phyloP scores from a whole-genome alignment of 2,888 invertebrate species.

The Pogonocherus hispidulus region DNA sequence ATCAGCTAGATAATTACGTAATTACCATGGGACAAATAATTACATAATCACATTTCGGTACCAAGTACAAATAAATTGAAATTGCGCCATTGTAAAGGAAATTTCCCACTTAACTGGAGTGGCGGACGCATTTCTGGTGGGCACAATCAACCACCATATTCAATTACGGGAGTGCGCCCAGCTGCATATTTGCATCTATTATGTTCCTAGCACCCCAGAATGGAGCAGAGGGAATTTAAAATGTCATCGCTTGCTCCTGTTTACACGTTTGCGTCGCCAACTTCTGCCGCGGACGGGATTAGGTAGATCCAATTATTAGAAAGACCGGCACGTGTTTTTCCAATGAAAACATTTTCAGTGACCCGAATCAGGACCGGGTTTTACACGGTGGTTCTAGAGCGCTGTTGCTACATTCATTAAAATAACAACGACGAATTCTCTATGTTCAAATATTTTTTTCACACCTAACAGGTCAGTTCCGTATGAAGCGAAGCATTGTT shows the following conservation, averaged over 20 bases:
- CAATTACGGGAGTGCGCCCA: conserved; percentile 40
- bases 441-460: no score
- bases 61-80: conserved; percentile 21
- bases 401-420: no score
- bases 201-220: conserved; percentile 10
- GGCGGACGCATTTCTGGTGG: conserved; percentile 7
- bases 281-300: conserved; percentile 6
- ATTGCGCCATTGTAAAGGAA: conserved; percentile 20
- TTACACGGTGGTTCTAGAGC: no score
- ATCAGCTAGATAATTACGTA: not conserved
- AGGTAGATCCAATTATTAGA: conserved; percentile 16
- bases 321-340: conserved; percentile 11
- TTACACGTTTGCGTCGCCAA: conserved; percentile 23
- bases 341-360: not conserved
- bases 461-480: no score
- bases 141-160: conserved; percentile 27
- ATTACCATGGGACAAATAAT: not conserved
- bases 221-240: conserved; percentile 29
- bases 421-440: no score
- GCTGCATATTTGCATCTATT: conserved; percentile 42
- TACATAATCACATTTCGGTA: conserved; percentile 9
- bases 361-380: not conserved
- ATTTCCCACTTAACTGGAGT: conserved; percentile 15
- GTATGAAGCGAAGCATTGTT: no score
- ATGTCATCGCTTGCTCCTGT: conserved; percentile 27